phyloP scores from a whole-genome alignment of 2,888 invertebrate species.

The Ectemnius cavifrons region DNA sequence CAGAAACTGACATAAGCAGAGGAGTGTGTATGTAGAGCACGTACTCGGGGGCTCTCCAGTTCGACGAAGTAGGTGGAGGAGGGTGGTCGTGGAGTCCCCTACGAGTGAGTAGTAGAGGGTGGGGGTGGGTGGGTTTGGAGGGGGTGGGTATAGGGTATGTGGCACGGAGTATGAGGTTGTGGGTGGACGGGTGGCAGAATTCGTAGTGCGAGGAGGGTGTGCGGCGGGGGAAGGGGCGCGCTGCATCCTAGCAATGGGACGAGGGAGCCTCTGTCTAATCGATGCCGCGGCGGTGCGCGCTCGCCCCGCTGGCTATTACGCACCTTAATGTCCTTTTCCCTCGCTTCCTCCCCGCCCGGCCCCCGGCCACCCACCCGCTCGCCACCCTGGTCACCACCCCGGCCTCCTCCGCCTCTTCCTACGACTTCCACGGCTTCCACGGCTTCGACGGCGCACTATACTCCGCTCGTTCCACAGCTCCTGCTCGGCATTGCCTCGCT shows the following conservation, averaged over 20 bases:
- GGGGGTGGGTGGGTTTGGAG: constrained; percentile 22
- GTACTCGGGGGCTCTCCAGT: constrained; percentile 73
- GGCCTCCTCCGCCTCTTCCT: constrained; percentile 58
- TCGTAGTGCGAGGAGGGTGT: constrained; percentile 53
- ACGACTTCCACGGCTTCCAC: constrained; percentile 54
- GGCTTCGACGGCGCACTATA: constrained; percentile 2
- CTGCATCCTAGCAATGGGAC: constrained; percentile 71
- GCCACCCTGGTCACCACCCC: constrained; percentile 15
- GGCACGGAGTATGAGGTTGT: constrained; percentile 52
- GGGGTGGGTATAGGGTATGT: constrained; percentile 33
- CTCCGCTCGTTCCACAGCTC: constrained; percentile 32
- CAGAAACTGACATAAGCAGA: constrained; percentile 71
- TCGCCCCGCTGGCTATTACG: constrained; percentile 78
- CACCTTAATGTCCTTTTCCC: constrained; percentile 77
- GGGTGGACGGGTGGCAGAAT: constrained; percentile 52
- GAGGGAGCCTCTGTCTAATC: constrained; percentile 76
- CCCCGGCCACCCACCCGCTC: constrained; percentile 30
- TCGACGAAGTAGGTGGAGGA: constrained; percentile 64
- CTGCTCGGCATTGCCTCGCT: constrained; percentile 37
- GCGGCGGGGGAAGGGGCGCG: constrained; percentile 50
- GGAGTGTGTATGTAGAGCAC: constrained; percentile 77
- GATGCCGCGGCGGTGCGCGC: constrained; percentile 78
- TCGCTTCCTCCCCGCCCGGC: constrained; percentile 53
- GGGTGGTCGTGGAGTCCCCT: constrained; percentile 64
- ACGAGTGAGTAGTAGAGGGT: constrained; percentile 31